These are phyloP conservation scores for Pangasius krempfi DNA, from an alignment of 2,797 vertebrate genomes.

Conservation along the genomic window DNA sequence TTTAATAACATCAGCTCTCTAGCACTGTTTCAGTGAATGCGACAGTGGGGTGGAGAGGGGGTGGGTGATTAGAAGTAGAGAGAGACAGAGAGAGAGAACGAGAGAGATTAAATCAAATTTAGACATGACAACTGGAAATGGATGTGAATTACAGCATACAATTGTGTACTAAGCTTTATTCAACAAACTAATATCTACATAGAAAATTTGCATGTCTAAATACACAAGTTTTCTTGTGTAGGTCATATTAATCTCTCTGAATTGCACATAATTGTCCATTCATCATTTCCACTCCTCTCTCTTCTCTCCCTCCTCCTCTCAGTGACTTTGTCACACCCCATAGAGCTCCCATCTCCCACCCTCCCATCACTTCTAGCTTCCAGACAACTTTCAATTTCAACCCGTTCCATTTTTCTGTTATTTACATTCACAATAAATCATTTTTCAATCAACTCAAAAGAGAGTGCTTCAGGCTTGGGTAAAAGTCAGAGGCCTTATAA, in stretches of 20 bases:
- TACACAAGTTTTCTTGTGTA: constrained; percentile 17
- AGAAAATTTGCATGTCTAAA: constrained; percentile 3
- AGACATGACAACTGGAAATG: not conserved
- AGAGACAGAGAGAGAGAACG: not conserved
- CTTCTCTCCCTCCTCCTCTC: constrained; percentile 19
- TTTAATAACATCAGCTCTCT: constrained; percentile 59
- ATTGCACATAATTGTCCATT: constrained; percentile 57
- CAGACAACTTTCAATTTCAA: constrained; percentile 49
- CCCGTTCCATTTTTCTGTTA: constrained; percentile 32
- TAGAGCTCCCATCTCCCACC: constrained; percentile 31
- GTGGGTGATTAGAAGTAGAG: not conserved
- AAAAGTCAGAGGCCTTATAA: constrained; percentile 46
- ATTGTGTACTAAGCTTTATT: not conserved
- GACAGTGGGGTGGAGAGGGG: not conserved
- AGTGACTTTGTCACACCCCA: constrained; percentile 49
- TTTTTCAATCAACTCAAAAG: constrained; percentile 43
- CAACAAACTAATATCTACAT: not conserved
- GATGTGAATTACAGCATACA: not conserved
- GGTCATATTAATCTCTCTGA: constrained; percentile 47
- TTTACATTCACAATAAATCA: constrained; percentile 53
- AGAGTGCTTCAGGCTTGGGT: constrained; percentile 25
- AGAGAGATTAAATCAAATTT: not conserved
- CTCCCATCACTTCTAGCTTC: constrained; percentile 37
- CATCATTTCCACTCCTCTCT: constrained; percentile 36
- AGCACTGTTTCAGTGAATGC: constrained; percentile 17